Percentiles rank a stretch among this genome's conserved stretches.
Conservation (phyloP, 2,888 invertebrate species). For the Pheosia tremula region DNA sequence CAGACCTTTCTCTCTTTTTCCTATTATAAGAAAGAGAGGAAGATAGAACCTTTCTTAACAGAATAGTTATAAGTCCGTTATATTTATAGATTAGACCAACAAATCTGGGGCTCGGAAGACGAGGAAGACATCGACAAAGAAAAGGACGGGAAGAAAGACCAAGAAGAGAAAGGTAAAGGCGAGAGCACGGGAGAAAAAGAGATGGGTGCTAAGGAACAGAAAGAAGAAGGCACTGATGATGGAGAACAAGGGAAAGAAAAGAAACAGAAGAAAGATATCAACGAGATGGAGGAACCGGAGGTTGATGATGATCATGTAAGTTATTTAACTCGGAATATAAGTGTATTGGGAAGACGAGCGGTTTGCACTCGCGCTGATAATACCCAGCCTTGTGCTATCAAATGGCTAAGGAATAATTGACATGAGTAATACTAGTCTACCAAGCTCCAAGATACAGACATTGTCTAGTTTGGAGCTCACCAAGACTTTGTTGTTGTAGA, state of each 20-base stretch:
- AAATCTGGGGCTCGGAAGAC: conserved; percentile 94
- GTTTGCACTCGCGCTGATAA: no score
- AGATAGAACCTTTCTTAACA: no score
- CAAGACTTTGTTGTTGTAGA: no score
- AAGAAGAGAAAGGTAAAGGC: conserved; percentile 86
- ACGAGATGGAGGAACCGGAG: conserved; percentile 93
- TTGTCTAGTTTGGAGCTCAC: no score
- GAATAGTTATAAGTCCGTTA: no score
- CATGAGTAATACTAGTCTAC: no score
- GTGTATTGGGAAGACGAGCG: no score
- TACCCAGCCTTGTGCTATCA: no score
- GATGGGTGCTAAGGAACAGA: conserved; percentile 89
- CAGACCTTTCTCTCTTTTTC: no score
- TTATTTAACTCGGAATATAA: conserved; percentile 15
- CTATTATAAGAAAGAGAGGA: no score
- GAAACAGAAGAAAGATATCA: conserved; percentile 88
- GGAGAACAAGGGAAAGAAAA: conserved; percentile 82
- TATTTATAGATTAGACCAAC: conserved; percentile 85
- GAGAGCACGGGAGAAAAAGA: conserved; percentile 88
- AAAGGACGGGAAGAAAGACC: conserved; percentile 76
- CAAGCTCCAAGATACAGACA: no score
- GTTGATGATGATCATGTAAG: conserved; percentile 90
- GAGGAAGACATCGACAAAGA: conserved; percentile 87
- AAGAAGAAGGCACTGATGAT: conserved; percentile 83
- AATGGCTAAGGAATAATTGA: no score